These are phyloP conservation scores for Globia sparganii DNA, from an alignment of 2,888 invertebrate species.

Conservation along the genomic window DNA sequence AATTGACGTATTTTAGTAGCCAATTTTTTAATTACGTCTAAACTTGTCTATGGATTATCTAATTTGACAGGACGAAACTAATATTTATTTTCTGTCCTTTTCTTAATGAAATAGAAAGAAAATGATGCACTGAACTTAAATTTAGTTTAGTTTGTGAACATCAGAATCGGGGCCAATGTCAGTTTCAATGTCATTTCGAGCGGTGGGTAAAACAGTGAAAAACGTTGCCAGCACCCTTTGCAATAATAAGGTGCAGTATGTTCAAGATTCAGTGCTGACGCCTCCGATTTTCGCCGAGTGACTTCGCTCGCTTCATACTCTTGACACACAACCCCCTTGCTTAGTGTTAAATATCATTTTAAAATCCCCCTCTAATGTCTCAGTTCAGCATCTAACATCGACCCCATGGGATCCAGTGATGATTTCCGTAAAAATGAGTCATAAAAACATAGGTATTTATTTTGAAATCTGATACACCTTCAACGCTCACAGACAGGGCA, in stretches of 20 bases:
- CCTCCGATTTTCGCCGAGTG: neutral
- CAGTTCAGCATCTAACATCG: neutral
- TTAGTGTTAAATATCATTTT: neutral
- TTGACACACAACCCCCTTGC: neutral
- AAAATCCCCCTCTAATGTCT: neutral
- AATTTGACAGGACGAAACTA: no score
- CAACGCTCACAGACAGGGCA: neutral
- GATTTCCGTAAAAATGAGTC: neutral
- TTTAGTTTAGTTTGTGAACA: no score
- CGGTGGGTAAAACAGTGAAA: neutral
- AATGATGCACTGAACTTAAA: no score
- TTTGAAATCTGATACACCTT: neutral
- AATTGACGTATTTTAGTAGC: no score
- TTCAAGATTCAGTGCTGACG: neutral
- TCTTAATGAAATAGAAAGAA: no score
- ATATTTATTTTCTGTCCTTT: no score
- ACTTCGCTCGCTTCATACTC: neutral
- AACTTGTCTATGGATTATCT: no score
- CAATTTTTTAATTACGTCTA: no score
- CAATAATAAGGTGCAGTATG: no score
- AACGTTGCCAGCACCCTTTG: neutral
- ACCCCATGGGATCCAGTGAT: neutral
- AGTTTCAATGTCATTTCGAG: neutral
- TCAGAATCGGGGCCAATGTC: no score
- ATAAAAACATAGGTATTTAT: no score